Conservation (phyloP, 2,797 vertebrate genomes). For the Odontamblyopus lacepedii region DNA sequence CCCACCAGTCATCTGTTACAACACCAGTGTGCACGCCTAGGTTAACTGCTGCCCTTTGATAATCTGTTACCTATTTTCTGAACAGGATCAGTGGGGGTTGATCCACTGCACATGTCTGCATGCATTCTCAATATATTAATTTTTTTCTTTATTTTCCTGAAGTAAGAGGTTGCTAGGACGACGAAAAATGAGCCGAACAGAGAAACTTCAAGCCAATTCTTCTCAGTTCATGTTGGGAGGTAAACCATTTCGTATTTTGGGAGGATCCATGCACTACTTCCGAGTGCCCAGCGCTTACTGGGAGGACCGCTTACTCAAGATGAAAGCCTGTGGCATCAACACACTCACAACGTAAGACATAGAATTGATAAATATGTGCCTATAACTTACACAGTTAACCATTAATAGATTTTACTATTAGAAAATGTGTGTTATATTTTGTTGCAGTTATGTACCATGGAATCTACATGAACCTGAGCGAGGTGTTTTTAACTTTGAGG, state of each 20-base stretch:
- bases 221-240: constrained; percentile 83
- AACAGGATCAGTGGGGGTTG: neutral
- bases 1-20: neutral
- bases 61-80: neutral
- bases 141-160: neutral
- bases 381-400: neutral
- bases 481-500: constrained; percentile 86
- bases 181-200: constrained; percentile 58
- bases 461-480: constrained; percentile 88
- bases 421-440: neutral
- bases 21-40: neutral
- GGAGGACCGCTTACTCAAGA: constrained; percentile 88
- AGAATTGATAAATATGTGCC: too few relatives aligned
- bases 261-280: constrained; percentile 93
- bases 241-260: constrained; percentile 81
- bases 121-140: neutral
- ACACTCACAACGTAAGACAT: constrained; percentile 86
- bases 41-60: neutral
- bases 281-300: constrained; percentile 86
- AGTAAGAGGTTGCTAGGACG: constrained; percentile 45
- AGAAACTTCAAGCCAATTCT: constrained; percentile 76
- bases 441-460: constrained; percentile 89
- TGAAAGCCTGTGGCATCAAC: constrained; percentile 91
- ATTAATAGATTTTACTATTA: neutral
- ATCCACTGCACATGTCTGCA: neutral